phyloP scores from a whole-genome alignment of 2,797 vertebrate species.

The Lagocephalus sceleratus region DNA sequence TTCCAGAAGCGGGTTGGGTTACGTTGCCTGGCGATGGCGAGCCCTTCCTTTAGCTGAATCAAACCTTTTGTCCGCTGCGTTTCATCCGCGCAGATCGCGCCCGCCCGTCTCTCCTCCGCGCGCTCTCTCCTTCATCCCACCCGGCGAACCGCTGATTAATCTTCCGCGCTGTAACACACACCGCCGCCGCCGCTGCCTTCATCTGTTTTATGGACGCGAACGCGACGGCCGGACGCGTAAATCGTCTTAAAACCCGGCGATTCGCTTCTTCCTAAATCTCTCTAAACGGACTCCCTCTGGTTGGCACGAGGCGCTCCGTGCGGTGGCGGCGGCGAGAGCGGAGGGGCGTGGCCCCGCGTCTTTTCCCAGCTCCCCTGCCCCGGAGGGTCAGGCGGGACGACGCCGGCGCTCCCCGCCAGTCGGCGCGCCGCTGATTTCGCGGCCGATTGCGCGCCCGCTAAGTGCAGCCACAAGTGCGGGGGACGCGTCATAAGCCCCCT shows the following conservation, averaged over 20 bases:
- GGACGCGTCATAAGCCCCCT: too few species aligned
- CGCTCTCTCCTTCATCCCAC: conserved; percentile 30
- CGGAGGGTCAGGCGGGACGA: too few species aligned
- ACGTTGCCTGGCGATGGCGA: neutral
- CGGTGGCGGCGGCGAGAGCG: too few species aligned
- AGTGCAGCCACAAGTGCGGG: conserved; percentile 6
- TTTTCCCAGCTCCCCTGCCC: too few species aligned
- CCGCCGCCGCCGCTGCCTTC: conserved; percentile 14
- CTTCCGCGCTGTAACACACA: conserved; percentile 28
- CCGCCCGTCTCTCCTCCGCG: neutral
- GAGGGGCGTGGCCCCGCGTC: too few species aligned
- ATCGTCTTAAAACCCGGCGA: conserved; percentile 19
- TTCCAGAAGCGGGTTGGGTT: neutral
- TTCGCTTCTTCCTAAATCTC: conserved; percentile 26
- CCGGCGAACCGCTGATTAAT: conserved; percentile 43
- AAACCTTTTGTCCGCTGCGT: too few species aligned
- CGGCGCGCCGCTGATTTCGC: conserved; percentile 40
- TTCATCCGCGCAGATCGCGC: neutral
- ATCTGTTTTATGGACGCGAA: conserved; percentile 48
- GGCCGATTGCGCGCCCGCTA: conserved; percentile 20
- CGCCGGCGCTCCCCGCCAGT: conserved; percentile 1
- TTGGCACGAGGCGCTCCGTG: too few species aligned
- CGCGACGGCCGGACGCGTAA: conserved; percentile 18
- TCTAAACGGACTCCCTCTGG: too few species aligned
- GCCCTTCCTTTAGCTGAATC: too few species aligned